phyloP scores from a whole-genome alignment of 2,888 invertebrate species.

The Mesorhabditis belari region DNA sequence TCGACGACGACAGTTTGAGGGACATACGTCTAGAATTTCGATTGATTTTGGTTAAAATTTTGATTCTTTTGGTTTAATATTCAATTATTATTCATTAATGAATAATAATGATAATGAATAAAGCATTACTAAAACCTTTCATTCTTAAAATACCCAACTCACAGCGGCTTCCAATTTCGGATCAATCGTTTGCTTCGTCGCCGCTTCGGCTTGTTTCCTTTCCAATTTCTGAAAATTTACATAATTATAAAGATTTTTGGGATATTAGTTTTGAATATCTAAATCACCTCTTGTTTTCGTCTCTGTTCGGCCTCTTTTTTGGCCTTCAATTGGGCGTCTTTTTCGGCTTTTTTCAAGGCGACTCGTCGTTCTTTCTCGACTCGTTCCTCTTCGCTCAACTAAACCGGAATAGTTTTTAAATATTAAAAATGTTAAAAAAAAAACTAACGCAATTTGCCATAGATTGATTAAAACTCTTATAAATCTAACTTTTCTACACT shows the following conservation, averaged over 20 bases:
- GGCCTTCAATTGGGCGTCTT: background rate
- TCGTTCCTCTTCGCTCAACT: background rate
- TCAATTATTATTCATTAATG: no score
- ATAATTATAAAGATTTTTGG: background rate
- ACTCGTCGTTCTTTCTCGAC: background rate
- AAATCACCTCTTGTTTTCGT: background rate
- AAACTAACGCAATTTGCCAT: no score
- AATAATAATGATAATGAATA: no score
- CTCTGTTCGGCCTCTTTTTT: background rate
- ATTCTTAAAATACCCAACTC: background rate
- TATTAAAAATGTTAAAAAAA: no score
- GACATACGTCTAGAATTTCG: background rate
- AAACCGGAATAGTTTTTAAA: no score
- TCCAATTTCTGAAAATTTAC: background rate
- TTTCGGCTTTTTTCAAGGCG: background rate
- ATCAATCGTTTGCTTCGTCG: background rate
- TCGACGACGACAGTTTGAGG: background rate
- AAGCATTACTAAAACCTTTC: no score
- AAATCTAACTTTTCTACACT: no score
- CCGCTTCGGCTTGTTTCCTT: background rate
- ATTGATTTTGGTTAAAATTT: no score
- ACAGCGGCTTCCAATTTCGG: background rate
- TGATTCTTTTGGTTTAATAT: no score
- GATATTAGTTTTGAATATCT: no score
- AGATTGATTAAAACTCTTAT: no score